These are phyloP conservation scores for Galaxea fascicularis DNA, from an alignment of 92 coral and sea anemone species.

Conservation along the genomic window DNA sequence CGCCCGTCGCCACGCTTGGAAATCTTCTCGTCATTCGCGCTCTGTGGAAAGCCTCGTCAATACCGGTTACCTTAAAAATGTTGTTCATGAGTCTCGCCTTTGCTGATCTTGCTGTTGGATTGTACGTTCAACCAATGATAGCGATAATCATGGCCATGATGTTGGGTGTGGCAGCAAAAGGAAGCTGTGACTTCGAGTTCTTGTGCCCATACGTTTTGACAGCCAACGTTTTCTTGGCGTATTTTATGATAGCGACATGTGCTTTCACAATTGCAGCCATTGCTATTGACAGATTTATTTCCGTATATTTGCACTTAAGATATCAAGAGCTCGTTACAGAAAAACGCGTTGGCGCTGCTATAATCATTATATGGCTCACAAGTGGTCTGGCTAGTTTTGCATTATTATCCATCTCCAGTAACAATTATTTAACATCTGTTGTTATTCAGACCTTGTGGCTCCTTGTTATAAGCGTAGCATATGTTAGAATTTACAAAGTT, in stretches of 20 bases:
- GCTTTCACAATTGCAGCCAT: constrained; percentile 20
- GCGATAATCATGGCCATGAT: neutral
- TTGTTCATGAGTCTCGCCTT: constrained; percentile 49
- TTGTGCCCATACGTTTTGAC: neutral
- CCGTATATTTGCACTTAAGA: constrained; percentile 55
- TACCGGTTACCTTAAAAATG: constrained; percentile 35
- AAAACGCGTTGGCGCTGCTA: constrained; percentile 1
- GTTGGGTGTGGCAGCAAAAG: neutral
- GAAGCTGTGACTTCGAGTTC: neutral
- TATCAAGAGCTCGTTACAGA: constrained; percentile 41
- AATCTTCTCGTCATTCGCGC: constrained; percentile 34
- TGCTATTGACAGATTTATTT: constrained; percentile 47
- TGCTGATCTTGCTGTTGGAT: constrained; percentile 46
- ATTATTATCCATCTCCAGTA: neutral
- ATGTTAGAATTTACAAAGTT: constrained; percentile 4
- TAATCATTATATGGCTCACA: constrained; percentile 26
- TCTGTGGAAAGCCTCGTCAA: constrained; percentile 28
- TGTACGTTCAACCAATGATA: constrained; percentile 22
- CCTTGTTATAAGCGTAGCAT: constrained; percentile 4
- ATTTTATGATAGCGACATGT: constrained; percentile 12
- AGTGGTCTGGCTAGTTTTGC: constrained; percentile 1
- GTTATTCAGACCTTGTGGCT: neutral
- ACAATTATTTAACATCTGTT: neutral
- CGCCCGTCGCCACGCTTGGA: constrained; percentile 10
- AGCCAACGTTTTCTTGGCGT: neutral